Base-by-base conservation (phyloP, 2,888 invertebrate genomes). In the Chloroclystis v-ata region DNA sequence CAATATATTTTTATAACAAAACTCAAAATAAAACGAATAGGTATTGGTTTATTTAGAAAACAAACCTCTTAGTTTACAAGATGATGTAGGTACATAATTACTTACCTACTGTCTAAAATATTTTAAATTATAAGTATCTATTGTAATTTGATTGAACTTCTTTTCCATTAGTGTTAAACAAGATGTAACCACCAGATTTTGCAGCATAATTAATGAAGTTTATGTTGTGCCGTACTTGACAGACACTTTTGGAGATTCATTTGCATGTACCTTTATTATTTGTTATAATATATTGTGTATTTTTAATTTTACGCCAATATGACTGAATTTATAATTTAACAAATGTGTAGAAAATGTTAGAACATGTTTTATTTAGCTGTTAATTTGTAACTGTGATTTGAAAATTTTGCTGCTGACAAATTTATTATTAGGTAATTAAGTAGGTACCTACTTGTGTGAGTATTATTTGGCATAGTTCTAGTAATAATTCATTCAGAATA, bases 391-490 rank as follows among this genome's bases (percentile, higher is more conserved):
- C 50, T 50, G 50, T 50, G 50, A 50, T 50, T 50, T 50, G 35
- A 40, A 38, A 44, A 37, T 32, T 26, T 50, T 50, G 50, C 50
- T 46, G 46, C 46, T 50, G 50, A 50, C 39, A 35, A 41, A 49
- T 50, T 37, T 28, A 41, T 44, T 47, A 41, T 25, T 38, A 35
- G n/a, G 14, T 43, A 30, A 24, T 24, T 44, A 43, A 33, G 38
- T 25, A 30, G 9, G 30, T 20, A 20, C 20, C 20, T 20, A 43
- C 29, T 37, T 54, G 51, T 54, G 49, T 47, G 54, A 56, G 59
- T 56, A 59, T 58, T 58, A 58, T 49, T 45, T 52, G 49, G 41
- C 33, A 41, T 54, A 50, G 26, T 28, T 38, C 38, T 52, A 47
- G 37, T 37, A 33, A 20, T 32, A 39, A 43, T 45, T 14, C 11